Conservation (phyloP, 35 echinoderm and acorn worm genomes). For the Strongylocentrotus purpuratus region DNA sequence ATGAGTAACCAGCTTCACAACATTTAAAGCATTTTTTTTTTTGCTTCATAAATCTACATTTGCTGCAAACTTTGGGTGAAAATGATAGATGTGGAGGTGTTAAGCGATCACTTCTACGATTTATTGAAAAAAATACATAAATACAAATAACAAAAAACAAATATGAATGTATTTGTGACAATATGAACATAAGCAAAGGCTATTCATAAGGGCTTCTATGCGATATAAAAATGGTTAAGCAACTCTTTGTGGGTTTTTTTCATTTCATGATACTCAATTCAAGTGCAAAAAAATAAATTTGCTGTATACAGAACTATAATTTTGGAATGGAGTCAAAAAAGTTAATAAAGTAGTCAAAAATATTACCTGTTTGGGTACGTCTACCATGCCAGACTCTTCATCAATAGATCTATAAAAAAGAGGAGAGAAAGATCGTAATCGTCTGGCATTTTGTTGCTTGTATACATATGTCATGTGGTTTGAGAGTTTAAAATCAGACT, state of each 20-base stretch:
- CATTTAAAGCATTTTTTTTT: background rate
- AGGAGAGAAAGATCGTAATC: background rate
- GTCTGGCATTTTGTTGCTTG: too few relatives aligned
- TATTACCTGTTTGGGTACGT: conserved; percentile 77
- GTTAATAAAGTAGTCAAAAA: background rate
- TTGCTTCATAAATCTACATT: background rate
- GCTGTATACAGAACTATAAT: background rate
- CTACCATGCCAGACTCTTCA: conserved; percentile 72
- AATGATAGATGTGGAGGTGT: background rate
- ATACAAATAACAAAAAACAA: background rate
- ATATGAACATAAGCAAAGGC: background rate
- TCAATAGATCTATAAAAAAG: conserved; percentile 63
- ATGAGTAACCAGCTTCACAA: too few relatives aligned
- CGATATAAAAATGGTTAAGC: too few relatives aligned
- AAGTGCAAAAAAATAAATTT: background rate
- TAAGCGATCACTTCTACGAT: background rate
- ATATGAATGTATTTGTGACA: background rate
- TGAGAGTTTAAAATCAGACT: too few relatives aligned
- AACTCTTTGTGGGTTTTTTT: too few relatives aligned
- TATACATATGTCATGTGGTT: too few relatives aligned
- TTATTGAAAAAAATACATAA: background rate
- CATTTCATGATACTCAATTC: background rate
- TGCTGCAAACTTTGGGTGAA: background rate
- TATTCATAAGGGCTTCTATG: background rate
- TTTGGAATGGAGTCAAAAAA: background rate